Percentiles rank a stretch among this genome's conserved stretches.
Evolutionary conservation across 2,113 vertebrate genomes (phyloP).

Genomic region (Forbesichthys papilliferus): DNA sequence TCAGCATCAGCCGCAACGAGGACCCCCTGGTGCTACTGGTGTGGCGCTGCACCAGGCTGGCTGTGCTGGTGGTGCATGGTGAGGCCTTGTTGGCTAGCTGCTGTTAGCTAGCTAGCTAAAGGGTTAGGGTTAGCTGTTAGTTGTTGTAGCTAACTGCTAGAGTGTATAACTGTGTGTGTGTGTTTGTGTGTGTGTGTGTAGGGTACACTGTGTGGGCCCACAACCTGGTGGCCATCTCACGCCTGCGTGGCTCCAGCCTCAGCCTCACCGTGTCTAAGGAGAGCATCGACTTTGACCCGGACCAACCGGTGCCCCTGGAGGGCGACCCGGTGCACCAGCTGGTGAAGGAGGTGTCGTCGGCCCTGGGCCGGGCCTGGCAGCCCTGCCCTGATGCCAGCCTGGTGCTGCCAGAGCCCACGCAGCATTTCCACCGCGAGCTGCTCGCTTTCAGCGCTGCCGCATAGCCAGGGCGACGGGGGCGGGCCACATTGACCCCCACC

Average conservation of each 20-base stretch:
- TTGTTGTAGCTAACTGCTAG: not conserved
- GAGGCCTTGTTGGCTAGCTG: constrained; percentile 9
- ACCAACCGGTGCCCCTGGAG: constrained; percentile 88
- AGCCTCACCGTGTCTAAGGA: constrained; percentile 92
- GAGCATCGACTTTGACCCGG: constrained; percentile 97
- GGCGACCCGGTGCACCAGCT: constrained; percentile 95
- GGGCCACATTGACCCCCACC: not conserved
- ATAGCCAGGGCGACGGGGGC: constrained; percentile 71
- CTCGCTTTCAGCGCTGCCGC: constrained; percentile 94
- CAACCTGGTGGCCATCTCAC: constrained; percentile 96
- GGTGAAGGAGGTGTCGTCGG: constrained; percentile 95
- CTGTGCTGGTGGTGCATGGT: constrained; percentile 84
- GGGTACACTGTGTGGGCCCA: constrained; percentile 98
- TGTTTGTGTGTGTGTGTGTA: constrained; percentile 41
- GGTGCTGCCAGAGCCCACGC: constrained; percentile 93
- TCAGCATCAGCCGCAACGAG: constrained; percentile 93
- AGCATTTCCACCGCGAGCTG: constrained; percentile 96
- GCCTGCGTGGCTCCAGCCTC: constrained; percentile 77
- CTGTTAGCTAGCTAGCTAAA: not conserved
- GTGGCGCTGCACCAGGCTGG: constrained; percentile 94
- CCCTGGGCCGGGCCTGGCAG: constrained; percentile 91
- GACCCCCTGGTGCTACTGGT: constrained; percentile 94
- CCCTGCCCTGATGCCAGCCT: constrained; percentile 90
- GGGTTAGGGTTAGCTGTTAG: not conserved
- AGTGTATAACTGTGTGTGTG: not conserved